phyloP scores from a whole-genome alignment of 2,888 invertebrate genomes.

The Noctua comes region DNA sequence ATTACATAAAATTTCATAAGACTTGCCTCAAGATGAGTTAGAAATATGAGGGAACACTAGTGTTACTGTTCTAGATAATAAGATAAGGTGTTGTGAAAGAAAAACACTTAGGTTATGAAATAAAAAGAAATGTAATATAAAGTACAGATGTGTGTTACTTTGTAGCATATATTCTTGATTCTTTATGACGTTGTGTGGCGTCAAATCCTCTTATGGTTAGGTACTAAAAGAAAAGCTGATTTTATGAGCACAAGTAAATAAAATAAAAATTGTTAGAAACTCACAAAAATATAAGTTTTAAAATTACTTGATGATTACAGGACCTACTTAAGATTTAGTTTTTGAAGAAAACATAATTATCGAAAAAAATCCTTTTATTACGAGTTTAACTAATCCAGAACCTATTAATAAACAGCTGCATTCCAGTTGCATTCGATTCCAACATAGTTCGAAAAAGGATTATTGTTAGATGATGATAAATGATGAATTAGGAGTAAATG shows the following conservation, averaged over 20 bases:
- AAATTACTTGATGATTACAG: background rate
- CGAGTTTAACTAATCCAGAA: background rate
- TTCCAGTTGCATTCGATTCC: background rate
- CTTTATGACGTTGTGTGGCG: background rate
- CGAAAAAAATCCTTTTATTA: background rate
- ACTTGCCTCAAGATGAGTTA: constrained; percentile 12
- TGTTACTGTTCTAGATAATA: constrained; percentile 1
- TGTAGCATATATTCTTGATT: background rate
- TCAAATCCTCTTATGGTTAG: background rate
- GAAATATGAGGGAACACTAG: background rate
- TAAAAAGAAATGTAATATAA: background rate
- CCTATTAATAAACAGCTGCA: background rate
- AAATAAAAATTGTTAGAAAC: background rate
- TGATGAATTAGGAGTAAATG: too few species aligned
- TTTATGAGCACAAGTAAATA: background rate
- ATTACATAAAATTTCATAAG: constrained; percentile 67
- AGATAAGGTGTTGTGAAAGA: background rate
- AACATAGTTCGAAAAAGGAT: too few species aligned
- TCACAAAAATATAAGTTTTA: background rate
- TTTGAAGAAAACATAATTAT: too few species aligned
- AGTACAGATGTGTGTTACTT: background rate
- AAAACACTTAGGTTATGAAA: background rate
- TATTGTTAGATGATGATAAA: too few species aligned
- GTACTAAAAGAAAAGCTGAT: background rate
- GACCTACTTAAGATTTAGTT: background rate